Conservation (phyloP, 2,797 vertebrate genomes). For the Pyrocephalus nanus region DNA sequence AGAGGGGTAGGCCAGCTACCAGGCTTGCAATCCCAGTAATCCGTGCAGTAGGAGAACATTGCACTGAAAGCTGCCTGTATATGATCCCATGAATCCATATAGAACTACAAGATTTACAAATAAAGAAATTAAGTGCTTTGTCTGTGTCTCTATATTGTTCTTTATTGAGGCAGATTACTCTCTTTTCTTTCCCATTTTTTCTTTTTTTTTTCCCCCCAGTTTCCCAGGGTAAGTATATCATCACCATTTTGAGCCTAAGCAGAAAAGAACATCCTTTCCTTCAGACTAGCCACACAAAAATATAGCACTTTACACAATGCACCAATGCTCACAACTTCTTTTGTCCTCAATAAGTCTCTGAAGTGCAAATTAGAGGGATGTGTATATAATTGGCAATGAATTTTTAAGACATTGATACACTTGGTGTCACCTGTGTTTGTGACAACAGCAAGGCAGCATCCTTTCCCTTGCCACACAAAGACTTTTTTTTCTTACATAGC, state of each 20-base stretch:
- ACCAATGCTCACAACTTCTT: background rate
- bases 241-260: background rate
- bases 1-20: background rate
- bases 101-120: background rate
- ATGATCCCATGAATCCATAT: fast-evolving
- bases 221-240: background rate
- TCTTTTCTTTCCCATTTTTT: background rate
- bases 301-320: background rate
- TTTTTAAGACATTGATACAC: conserved; percentile 6
- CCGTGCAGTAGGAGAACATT: background rate
- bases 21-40: background rate
- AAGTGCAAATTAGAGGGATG: conserved; percentile 3
- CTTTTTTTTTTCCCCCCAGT: fast-evolving
- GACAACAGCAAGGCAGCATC: background rate
- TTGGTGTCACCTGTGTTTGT: background rate
- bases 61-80: background rate
- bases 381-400: background rate
- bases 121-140: background rate
- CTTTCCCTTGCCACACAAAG: background rate
- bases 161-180: background rate
- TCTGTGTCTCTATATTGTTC: background rate
- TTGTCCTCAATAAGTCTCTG: background rate
- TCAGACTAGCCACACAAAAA: background rate
- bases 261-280: background rate
- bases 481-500: background rate